phyloP scores from a whole-genome alignment of 2,888 invertebrate species.

The Erebia ligea region DNA sequence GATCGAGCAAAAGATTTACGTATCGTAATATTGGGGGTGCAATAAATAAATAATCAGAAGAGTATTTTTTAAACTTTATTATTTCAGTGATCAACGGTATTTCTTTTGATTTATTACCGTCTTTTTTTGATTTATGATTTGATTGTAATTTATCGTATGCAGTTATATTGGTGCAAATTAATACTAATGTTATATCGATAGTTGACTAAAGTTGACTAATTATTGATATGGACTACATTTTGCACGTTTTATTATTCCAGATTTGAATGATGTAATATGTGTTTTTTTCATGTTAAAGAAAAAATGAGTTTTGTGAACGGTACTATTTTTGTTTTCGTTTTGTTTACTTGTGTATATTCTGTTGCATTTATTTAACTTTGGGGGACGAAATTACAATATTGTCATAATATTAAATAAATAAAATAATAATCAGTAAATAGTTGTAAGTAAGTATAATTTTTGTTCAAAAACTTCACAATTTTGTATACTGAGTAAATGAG shows the following conservation, averaged over 20 bases:
- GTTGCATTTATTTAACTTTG: slow-evolving; percentile 74
- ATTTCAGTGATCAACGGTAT: background rate
- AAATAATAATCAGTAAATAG: slow-evolving; percentile 14
- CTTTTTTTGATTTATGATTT: slow-evolving; percentile 13
- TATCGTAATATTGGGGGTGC: background rate
- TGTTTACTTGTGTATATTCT: slow-evolving; percentile 66
- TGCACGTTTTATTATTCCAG: background rate
- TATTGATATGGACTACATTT: slow-evolving; percentile 2
- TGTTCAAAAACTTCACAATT: slow-evolving; percentile 42
- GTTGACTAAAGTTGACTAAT: slow-evolving; percentile 11
- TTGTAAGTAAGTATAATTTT: slow-evolving; percentile 33
- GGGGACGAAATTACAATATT: slow-evolving; percentile 40
- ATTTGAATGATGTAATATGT: background rate
- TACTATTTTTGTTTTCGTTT: slow-evolving; percentile 24
- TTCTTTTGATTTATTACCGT: background rate
- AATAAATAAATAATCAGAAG: background rate
- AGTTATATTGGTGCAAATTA: background rate
- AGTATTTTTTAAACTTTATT: background rate
- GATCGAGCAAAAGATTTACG: slow-evolving; percentile 8
- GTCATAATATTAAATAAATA: slow-evolving; percentile 22
- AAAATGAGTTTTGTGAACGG: slow-evolving; percentile 1
- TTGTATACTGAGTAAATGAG: slow-evolving; percentile 23
- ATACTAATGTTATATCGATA: background rate
- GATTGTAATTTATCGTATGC: background rate
- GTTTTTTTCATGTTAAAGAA: background rate